These are phyloP conservation scores for Eudorcas thomsonii DNA, from an alignment of 2,113 vertebrate genomes.

Conservation along the genomic window DNA sequence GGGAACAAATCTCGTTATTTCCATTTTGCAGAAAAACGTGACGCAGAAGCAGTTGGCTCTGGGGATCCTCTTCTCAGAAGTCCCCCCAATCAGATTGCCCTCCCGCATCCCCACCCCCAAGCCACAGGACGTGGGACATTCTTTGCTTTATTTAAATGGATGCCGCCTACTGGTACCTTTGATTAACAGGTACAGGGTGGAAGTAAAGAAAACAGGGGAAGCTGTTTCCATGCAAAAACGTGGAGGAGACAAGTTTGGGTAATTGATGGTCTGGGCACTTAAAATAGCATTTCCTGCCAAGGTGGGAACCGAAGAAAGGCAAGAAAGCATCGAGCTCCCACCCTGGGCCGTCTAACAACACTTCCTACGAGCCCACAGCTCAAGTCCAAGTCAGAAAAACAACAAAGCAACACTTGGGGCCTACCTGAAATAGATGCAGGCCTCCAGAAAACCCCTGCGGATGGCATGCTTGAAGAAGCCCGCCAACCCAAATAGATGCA, in stretches of 20 bases:
- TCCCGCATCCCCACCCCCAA: accelerated
- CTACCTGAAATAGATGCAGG: neutral
- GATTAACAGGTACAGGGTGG: neutral
- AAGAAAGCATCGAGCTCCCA: neutral
- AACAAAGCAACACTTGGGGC: neutral
- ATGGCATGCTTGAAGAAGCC: neutral
- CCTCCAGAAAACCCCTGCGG: neutral
- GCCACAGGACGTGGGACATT: accelerated
- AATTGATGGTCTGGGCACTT: neutral
- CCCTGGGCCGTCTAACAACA: accelerated
- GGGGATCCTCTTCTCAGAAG: neutral
- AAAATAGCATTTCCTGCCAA: neutral
- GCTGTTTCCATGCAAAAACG: accelerated
- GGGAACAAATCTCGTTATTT: neutral
- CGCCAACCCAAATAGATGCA: neutral
- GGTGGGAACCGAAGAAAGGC: neutral
- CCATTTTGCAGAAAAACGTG: neutral
- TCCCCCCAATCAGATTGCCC: accelerated
- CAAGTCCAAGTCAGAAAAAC: neutral
- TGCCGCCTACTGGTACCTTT: neutral
- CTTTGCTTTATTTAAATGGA: neutral
- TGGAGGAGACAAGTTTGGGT: neutral
- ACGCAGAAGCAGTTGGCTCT: neutral
- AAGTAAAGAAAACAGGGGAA: neutral
- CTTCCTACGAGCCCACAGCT: neutral